Conservation (phyloP, 2,888 invertebrate species). For the Deilephila elpenor region DNA sequence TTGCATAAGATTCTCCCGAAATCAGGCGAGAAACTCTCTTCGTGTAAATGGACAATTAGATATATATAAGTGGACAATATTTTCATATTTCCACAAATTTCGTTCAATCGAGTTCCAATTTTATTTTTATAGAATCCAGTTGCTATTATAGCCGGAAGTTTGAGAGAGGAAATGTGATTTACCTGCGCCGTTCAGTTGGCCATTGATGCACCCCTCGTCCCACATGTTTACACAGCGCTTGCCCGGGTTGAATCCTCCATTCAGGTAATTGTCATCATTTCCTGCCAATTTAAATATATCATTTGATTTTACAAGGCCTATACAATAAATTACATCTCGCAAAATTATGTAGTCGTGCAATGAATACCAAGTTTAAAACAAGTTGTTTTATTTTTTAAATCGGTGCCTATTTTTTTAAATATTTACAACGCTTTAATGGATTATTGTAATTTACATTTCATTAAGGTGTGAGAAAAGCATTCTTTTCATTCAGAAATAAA, state of each 20-base stretch:
- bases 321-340: background rate
- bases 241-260: conserved; percentile 71
- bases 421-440: too few relatives aligned
- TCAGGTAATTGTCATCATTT: conserved; percentile 67
- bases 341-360: background rate
- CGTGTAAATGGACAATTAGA: too few relatives aligned
- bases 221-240: conserved; percentile 80
- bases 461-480: too few relatives aligned
- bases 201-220: conserved; percentile 83
- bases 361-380: background rate
- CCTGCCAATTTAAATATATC: conserved; percentile 45
- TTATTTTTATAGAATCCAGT: background rate
- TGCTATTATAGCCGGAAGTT: background rate
- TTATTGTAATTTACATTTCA: too few relatives aligned
- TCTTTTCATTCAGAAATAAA: too few relatives aligned
- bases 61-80: too few relatives aligned
- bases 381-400: background rate
- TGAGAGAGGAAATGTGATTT: conserved; percentile 30
- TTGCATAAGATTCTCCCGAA: too few relatives aligned
- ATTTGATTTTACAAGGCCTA: background rate
- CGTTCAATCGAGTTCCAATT: background rate
- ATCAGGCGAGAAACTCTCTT: too few relatives aligned
- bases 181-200: conserved; percentile 77
- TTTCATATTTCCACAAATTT: too few relatives aligned
- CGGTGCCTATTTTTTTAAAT: background rate